These are phyloP conservation scores for Ceratotherium simum DNA, from an alignment of 2,113 vertebrate species.

Conservation along the genomic window DNA sequence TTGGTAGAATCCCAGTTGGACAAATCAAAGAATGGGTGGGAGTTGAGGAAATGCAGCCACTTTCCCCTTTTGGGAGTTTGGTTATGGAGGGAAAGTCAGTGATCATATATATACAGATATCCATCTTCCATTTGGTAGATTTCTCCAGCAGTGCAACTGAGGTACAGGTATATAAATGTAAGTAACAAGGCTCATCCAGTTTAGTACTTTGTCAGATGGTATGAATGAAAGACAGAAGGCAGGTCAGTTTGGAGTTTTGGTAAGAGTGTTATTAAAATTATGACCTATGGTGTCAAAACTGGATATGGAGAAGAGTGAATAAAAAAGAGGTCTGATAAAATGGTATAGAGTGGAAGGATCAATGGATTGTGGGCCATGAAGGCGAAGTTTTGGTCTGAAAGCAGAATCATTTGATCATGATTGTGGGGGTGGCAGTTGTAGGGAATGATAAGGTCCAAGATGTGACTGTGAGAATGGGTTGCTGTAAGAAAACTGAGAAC, in stretches of 20 bases:
- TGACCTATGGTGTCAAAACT: no score
- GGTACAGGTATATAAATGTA: background rate
- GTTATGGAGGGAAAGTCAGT: background rate
- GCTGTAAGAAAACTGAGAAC: no score
- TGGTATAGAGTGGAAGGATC: no score
- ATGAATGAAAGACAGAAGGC: background rate
- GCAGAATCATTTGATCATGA: no score
- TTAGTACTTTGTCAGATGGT: background rate
- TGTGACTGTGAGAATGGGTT: no score
- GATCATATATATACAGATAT: background rate
- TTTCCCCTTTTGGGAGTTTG: background rate
- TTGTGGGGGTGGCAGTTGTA: no score
- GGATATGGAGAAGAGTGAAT: no score
- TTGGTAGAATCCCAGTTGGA: background rate
- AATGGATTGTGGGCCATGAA: no score
- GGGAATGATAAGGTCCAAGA: no score
- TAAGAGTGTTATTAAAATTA: background rate
- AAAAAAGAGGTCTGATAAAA: no score
- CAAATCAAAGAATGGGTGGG: background rate
- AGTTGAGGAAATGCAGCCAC: background rate
- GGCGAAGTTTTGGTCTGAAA: no score
- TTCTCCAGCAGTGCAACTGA: background rate
- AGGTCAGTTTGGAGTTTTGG: background rate
- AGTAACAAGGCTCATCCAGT: background rate
- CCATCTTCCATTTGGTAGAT: background rate